Conservation (phyloP, 2,888 invertebrate genomes). For the Ectemnius cavifrons region DNA sequence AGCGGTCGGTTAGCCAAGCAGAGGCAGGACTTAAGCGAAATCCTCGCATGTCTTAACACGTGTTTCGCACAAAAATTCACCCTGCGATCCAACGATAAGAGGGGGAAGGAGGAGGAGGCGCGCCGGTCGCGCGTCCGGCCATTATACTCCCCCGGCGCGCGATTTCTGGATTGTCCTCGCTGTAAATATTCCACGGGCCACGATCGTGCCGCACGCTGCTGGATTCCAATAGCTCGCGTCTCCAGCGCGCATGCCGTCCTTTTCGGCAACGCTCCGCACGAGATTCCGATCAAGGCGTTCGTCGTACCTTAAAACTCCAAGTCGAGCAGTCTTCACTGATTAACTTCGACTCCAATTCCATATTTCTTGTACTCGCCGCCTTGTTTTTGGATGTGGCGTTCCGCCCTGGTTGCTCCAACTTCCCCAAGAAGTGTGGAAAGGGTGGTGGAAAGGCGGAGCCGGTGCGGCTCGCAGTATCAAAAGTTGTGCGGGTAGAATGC, state of each 20-base stretch:
- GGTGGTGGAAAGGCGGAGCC: background rate
- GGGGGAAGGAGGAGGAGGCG: constrained; percentile 9
- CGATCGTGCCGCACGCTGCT: constrained; percentile 27
- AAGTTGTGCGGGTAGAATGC: constrained; percentile 9
- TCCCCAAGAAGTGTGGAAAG: too few species aligned
- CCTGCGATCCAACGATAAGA: constrained; percentile 64
- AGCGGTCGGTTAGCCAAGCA: background rate
- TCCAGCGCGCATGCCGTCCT: constrained; percentile 37
- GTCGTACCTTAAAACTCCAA: background rate
- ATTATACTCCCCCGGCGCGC: constrained; percentile 49
- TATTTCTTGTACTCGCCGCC: too few species aligned
- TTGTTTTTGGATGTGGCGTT: too few species aligned
- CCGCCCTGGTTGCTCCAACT: too few species aligned
- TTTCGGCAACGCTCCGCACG: constrained; percentile 53
- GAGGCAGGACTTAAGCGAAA: constrained; percentile 18
- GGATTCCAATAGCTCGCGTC: constrained; percentile 51
- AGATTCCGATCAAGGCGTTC: constrained; percentile 50
- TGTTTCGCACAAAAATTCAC: constrained; percentile 71
- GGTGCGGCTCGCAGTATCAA: background rate
- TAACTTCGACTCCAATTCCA: too few species aligned
- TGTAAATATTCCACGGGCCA: constrained; percentile 57
- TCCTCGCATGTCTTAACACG: constrained; percentile 69
- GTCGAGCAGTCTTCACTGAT: too few species aligned
- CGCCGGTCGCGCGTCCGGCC: constrained; percentile 42
- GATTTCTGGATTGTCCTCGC: constrained; percentile 56